A percentile compares a stretch with the other conserved stretches of the same genome.
These are phyloP conservation scores for Nephila pilipes DNA, from an alignment of 1,140 invertebrate species.

Conservation along the genomic window DNA sequence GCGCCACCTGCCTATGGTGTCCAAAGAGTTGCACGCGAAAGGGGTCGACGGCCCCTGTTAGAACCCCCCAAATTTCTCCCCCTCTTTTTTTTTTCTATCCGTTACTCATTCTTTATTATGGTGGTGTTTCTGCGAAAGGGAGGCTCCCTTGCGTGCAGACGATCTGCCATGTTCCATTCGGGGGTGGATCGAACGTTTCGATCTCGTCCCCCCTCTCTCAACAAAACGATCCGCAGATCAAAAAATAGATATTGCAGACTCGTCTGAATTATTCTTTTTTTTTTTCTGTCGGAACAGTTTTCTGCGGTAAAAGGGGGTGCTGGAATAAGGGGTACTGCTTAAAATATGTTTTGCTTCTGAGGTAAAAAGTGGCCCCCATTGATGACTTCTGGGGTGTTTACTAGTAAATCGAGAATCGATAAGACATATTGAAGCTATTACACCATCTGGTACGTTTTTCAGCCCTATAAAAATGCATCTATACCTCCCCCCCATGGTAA, in stretches of 20 bases:
- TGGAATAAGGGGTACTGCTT: not conserved
- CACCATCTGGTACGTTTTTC: no score
- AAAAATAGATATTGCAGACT: not conserved
- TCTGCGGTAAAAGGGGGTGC: not conserved
- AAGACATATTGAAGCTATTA: no score
- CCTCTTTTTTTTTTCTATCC: not conserved
- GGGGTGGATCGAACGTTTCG: slow-evolving; percentile 3
- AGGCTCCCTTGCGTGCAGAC: slow-evolving; percentile 32
- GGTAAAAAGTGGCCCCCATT: no score
- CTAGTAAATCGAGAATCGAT: no score
- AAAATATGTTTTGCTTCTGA: no score
- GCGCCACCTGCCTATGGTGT: not conserved
- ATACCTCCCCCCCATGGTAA: no score
- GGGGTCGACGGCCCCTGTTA: slow-evolving; percentile 9
- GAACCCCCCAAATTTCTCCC: not conserved
- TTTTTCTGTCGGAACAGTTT: not conserved
- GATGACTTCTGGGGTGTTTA: no score
- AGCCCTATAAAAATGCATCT: no score
- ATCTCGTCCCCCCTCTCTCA: not conserved
- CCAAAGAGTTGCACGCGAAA: slow-evolving; percentile 4
- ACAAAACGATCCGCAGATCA: not conserved
- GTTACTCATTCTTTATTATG: slow-evolving; percentile 16
- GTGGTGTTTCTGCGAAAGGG: not conserved
- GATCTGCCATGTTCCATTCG: not conserved
- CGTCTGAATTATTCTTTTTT: no score